Evolutionary conservation across 2,888 invertebrate genomes (phyloP).

Genomic region (Allygus modestus): DNA sequence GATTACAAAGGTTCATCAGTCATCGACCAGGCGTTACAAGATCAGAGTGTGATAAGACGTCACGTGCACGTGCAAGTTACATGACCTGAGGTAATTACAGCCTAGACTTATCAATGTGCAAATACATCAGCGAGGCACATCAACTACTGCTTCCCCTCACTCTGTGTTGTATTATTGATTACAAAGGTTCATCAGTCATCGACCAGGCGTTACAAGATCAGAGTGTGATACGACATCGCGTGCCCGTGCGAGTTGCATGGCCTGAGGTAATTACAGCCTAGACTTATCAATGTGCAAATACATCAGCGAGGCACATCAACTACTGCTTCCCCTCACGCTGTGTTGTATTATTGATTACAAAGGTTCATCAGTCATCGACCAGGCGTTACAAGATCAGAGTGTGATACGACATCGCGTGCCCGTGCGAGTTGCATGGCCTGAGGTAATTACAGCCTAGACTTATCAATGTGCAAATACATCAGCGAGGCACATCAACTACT

Average conservation of each 20-base stretch:
- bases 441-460: slow-evolving; percentile 17
- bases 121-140: slow-evolving; percentile 21
- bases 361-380: slow-evolving; percentile 9
- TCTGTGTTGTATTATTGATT: slow-evolving; percentile 21
- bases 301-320: slow-evolving; percentile 10
- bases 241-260: neutral
- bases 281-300: slow-evolving; percentile 26
- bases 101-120: slow-evolving; percentile 19
- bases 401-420: slow-evolving; percentile 6
- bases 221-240: slow-evolving; percentile 9
- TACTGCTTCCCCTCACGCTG: neutral
- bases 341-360: slow-evolving; percentile 26
- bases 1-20: slow-evolving; percentile 27
- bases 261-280: slow-evolving; percentile 10
- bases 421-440: neutral
- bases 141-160: neutral
- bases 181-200: slow-evolving; percentile 15
- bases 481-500: neutral
- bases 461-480: slow-evolving; percentile 34
- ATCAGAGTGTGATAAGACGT: slow-evolving; percentile 14
- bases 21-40: neutral
- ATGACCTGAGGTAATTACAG: slow-evolving; percentile 3
- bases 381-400: neutral
- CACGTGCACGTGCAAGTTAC: slow-evolving; percentile 3
- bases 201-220: neutral